Percentiles rank a stretch among this genome's conserved stretches.
Conservation (phyloP, 2,113 vertebrate species). For the Bolborhynchus lineola region DNA sequence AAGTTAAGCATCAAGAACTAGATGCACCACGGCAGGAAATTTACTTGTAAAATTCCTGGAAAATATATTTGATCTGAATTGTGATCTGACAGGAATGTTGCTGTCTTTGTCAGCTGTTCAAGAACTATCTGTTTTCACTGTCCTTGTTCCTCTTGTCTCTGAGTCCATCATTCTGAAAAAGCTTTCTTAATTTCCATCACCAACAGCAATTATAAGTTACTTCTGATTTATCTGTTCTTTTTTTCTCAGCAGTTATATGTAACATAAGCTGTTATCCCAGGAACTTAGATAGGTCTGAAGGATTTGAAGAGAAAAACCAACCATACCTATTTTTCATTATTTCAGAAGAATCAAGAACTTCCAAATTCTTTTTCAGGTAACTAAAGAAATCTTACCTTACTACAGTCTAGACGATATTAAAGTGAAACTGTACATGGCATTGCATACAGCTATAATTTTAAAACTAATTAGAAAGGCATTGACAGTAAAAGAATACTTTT, state of each 20-base stretch:
- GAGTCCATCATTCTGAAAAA: neutral
- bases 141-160: neutral
- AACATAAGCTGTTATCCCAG: neutral
- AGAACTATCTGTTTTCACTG: neutral
- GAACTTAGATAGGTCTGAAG: neutral
- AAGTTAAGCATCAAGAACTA: neutral
- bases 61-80: neutral
- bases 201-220: neutral
- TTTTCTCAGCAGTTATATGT: neutral
- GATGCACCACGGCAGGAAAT: neutral
- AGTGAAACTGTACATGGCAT: neutral
- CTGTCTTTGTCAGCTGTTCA: neutral
- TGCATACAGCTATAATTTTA: neutral
- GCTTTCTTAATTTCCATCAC: neutral
- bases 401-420: neutral
- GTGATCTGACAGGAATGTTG: neutral
- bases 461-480: neutral
- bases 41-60: neutral
- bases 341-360: neutral
- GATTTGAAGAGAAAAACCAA: neutral
- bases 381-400: neutral
- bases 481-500: neutral
- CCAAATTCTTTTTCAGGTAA: neutral
- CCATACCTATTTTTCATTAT: neutral
- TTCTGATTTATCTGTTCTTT: neutral